Evolutionary conservation across 2,113 vertebrate species (phyloP).

Genomic region (Seriola rivoliana): DNA sequence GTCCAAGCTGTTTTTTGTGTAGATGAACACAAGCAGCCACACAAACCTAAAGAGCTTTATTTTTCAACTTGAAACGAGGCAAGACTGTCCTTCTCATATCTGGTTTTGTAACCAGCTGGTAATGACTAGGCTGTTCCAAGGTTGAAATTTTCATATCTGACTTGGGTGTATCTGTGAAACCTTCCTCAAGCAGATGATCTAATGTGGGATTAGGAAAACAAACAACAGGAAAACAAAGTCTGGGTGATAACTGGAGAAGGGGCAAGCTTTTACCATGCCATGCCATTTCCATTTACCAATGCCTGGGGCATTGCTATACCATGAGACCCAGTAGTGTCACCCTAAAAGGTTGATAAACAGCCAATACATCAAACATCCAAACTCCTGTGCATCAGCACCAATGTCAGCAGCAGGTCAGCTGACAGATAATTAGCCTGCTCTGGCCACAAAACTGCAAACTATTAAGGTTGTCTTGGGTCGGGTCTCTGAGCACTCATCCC

Average conservation of each 20-base stretch:
- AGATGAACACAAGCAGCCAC: neutral
- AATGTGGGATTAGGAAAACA: neutral
- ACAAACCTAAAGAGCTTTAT: neutral
- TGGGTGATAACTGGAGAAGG: neutral
- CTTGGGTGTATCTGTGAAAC: neutral
- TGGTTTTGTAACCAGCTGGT: neutral
- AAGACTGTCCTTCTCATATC: neutral
- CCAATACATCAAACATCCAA: neutral
- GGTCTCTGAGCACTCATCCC: neutral
- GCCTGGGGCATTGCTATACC: too few relatives aligned
- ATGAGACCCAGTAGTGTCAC: neutral
- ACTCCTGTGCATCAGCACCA: neutral
- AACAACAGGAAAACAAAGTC: too few relatives aligned
- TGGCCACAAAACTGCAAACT: slow-evolving; percentile 21
- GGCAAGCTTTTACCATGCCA: too few relatives aligned
- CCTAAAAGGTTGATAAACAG: neutral
- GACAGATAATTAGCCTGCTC: slow-evolving; percentile 28
- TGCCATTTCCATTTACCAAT: too few relatives aligned
- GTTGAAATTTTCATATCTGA: neutral
- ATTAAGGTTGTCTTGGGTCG: neutral
- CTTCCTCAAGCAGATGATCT: neutral
- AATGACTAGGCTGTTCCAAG: neutral
- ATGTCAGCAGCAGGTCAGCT: slow-evolving; percentile 29
- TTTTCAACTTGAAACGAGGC: neutral
- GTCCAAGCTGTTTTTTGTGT: neutral